A percentile compares a stretch with the other conserved stretches of the same genome.
phyloP scores from a whole-genome alignment of 2,113 vertebrate genomes.

The Empidonax alnorum region DNA sequence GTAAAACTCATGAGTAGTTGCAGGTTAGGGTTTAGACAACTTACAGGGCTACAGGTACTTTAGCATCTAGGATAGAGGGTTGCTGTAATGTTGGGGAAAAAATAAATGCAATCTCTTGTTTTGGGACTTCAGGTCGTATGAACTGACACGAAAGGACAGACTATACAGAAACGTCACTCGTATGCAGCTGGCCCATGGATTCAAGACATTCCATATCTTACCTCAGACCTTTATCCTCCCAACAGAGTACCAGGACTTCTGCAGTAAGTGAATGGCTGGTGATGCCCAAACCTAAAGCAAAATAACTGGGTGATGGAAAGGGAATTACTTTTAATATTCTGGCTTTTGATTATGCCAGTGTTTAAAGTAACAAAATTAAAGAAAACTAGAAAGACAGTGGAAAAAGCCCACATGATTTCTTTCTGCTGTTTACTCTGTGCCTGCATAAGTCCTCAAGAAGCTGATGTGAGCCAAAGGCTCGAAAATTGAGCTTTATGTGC shows the following conservation, averaged over 20 bases:
- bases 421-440: background rate
- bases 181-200: constrained; percentile 92
- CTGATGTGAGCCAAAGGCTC: background rate
- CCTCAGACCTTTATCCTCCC: constrained; percentile 95
- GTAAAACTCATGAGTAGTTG: background rate
- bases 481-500: background rate
- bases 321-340: background rate
- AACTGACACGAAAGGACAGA: constrained; percentile 95
- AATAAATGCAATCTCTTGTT: background rate
- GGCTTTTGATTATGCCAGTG: background rate
- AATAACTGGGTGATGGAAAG: background rate
- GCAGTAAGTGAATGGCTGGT: constrained; percentile 82
- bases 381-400: background rate
- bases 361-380: background rate
- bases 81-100: background rate
- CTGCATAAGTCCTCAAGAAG: background rate
- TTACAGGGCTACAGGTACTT: background rate
- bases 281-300: background rate
- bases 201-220: constrained; percentile 92
- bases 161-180: constrained; percentile 96
- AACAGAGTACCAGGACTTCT: constrained; percentile 93
- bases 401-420: background rate
- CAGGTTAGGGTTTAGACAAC: background rate
- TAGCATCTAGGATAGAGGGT: background rate
- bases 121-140: constrained; percentile 86